Evolutionary conservation across 1,140 invertebrate genomes (phyloP), one percentile per base, ranked within the genome.

Genomic region (Apis dorsata): DNA sequence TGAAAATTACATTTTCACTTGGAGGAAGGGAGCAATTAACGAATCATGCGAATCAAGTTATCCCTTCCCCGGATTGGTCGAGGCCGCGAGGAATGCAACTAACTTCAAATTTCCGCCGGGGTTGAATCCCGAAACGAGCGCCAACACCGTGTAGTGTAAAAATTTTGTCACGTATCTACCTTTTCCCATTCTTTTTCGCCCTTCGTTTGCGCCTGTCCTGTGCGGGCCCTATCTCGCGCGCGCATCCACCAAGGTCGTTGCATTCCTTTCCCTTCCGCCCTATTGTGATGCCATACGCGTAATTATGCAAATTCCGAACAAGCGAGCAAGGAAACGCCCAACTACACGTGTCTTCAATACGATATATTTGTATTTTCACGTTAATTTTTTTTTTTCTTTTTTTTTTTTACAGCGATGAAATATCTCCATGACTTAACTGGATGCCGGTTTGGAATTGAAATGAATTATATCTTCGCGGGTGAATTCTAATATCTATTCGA

Each of bases 31-130:
- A 49, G 86, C 85, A 90, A 92, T 91, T 91, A 91, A 90, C 86
- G 85, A 44, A 88, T 87, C 85, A 74, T 74, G 74, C 84, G 87
- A 86, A 90, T 53, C 28, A 53, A 78, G 73, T 66, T 63, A 62
- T 88, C 85, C 88, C 77, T 80, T 88, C 85, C 88, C 77, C 79
- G 71, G 78, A 60, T 53, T 81, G 83, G 83, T 90, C 88, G 91
- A 91, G 88, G 90, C 91, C 91, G 89, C 73, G 88, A 91, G 91
- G 91, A 92, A 92, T 91, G 89, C 86, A 90, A 88, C 87, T 92
- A 93, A 93, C 91, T 93, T 92, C 91, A 90, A 92, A 93, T 92
- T 92, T 93, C 92, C 92, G 91, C 89, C 89, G 86, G 86, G 79
- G 76, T 85, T 78, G 85, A 70, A 87, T 89, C 90, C 90, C 86